These are phyloP conservation scores for Lutjanus campechanus DNA, from an alignment of 2,797 vertebrate species.

Conservation along the genomic window DNA sequence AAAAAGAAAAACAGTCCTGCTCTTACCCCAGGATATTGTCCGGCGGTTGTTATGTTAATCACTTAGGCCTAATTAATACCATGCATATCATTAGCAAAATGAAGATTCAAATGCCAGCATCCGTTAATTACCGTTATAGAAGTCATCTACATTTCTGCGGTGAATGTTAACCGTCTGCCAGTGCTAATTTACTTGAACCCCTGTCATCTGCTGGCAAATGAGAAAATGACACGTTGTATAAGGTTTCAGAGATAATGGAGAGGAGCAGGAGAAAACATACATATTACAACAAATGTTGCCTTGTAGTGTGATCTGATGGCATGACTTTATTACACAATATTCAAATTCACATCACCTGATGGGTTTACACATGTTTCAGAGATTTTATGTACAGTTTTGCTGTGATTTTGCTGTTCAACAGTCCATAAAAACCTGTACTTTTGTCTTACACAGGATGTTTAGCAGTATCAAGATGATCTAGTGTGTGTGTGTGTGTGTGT, in stretches of 20 bases:
- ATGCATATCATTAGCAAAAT: constrained; percentile 87
- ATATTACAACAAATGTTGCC: not conserved
- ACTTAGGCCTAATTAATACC: constrained; percentile 86
- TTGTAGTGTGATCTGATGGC: not conserved
- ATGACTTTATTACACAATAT: not conserved
- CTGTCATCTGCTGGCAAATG: constrained; percentile 65
- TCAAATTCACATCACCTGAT: not conserved
- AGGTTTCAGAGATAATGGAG: constrained; percentile 23
- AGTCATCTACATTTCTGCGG: constrained; percentile 66
- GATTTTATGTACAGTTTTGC: not conserved
- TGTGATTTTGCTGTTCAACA: constrained; percentile 9
- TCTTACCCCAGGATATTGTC: constrained; percentile 82
- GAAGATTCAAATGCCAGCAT: constrained; percentile 83
- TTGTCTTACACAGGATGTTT: constrained; percentile 42
- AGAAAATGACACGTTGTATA: constrained; percentile 15
- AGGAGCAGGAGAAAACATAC: not conserved
- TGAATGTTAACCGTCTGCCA: constrained; percentile 75
- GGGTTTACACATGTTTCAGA: not conserved
- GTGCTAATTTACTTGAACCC: constrained; percentile 60
- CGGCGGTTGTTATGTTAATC: constrained; percentile 87
- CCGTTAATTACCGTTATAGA: constrained; percentile 82
- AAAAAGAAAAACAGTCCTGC: constrained; percentile 64
- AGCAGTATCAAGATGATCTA: constrained; percentile 35
- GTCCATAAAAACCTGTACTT: constrained; percentile 37
- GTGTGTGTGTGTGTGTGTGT: constrained; percentile 16